Evolutionary conservation across 2,888 invertebrate genomes (phyloP), one percentile per base, ranked within the genome.

Genomic region (Troglohyphantes excavatus): DNA sequence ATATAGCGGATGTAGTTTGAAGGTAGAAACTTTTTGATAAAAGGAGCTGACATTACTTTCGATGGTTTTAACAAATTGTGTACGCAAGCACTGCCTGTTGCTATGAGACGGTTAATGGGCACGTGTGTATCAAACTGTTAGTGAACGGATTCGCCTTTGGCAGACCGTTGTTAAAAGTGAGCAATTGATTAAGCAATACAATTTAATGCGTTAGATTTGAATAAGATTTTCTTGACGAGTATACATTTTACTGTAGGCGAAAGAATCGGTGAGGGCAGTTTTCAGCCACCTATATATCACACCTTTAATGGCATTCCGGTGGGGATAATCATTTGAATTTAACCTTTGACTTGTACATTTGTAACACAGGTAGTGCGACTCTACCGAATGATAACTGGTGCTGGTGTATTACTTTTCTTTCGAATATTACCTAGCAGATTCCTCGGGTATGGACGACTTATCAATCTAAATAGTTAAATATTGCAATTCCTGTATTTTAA

Each of bases 21-120:
- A 79, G 79, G 79, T 84, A 85, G 85, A 85, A 70, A 88, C 79
- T 81, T 90, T 90, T 90, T 90, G 78, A 83, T 83, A 89, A 89
- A 89, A 89, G 89, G 83, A 89, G 83, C 76, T 72, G 76, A 78
- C 70, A 87, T 81, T 83, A 89, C 89, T 89, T 89, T 89, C 82
- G 89, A 89, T 78, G 89, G 78, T 89, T 89, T 83, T 89, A 89
- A 83, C 89, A 89, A 89, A 89, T 89, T 83, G 89, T 84, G 89
- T 89, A 89, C 89, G 89, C 89, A 83, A 83, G 89, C 89, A 89
- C 78, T 83, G 46, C 76, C 73, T 75, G 61, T 79, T 82, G 82
- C 88, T 82, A 82, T 76, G 78, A 59, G 46, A 53, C 82, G 73
- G 87, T 72, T 73, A 79, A 79, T 63, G 75, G 88, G 82, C 63